A percentile compares a stretch with the other conserved stretches of the same genome.
phyloP scores from a whole-genome alignment of 2,797 vertebrate species.

The Hydrophis major region DNA sequence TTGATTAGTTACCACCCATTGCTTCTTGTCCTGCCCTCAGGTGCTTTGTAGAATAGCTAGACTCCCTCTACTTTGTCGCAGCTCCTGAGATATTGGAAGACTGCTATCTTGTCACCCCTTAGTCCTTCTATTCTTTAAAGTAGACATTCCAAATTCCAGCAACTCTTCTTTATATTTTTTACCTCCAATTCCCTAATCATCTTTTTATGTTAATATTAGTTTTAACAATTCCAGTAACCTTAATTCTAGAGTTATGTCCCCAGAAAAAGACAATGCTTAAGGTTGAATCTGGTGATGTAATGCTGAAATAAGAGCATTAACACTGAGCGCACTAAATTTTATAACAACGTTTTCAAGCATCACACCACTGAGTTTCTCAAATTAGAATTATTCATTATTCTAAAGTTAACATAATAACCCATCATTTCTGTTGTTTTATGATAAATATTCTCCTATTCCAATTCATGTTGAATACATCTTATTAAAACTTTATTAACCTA shows the following conservation, averaged over 20 bases:
- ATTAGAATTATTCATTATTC: neutral
- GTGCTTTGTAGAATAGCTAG: too few species aligned
- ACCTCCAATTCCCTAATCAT: too few species aligned
- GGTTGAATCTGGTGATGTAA: neutral
- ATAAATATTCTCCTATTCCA: neutral
- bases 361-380: constrained; percentile 5
- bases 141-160: too few species aligned
- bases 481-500: neutral
- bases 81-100: too few species aligned
- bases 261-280: neutral
- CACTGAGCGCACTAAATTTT: neutral
- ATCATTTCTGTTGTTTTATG: neutral
- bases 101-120: too few species aligned
- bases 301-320: neutral
- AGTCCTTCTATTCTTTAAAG: too few species aligned
- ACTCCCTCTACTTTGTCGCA: too few species aligned
- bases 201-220: neutral
- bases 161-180: too few species aligned
- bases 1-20: too few species aligned
- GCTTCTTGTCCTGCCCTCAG: too few species aligned
- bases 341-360: neutral
- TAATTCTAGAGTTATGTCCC: neutral
- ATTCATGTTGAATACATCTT: neutral
- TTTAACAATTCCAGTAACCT: neutral
- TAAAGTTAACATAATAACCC: neutral